These are phyloP conservation scores for Chloromyia formosa DNA, from an alignment of 2,888 invertebrate genomes.

Conservation along the genomic window DNA sequence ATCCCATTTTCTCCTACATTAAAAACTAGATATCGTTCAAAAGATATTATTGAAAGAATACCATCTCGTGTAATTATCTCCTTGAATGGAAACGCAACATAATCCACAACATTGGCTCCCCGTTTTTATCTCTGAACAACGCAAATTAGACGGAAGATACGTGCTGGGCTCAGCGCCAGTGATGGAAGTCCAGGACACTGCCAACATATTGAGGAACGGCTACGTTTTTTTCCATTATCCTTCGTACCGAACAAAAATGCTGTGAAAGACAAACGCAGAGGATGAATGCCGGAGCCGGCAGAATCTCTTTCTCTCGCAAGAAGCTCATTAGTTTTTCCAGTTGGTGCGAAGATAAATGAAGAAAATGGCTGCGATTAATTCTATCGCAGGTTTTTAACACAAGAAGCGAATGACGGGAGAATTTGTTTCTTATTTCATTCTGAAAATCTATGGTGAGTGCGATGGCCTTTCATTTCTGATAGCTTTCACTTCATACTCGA, in stretches of 20 bases:
- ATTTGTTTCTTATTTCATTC: neutral
- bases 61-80: conserved; percentile 31
- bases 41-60: conserved; percentile 31
- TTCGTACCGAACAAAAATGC: neutral
- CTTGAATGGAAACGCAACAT: conserved; percentile 1
- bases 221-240: neutral
- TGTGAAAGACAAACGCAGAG: neutral
- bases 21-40: neutral
- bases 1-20: conserved; percentile 6
- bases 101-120: neutral
- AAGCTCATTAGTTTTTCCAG: conserved; percentile 33
- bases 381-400: conserved; percentile 40
- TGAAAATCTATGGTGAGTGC: neutral
- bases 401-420: neutral
- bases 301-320: conserved; percentile 9
- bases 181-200: neutral
- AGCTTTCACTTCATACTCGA: neutral
- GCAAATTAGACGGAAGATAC: neutral
- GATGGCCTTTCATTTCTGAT: neutral
- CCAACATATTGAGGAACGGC: neutral
- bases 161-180: neutral
- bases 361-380: conserved; percentile 45
- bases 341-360: conserved; percentile 12
- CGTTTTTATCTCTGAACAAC: neutral
- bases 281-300: neutral